Evolutionary conservation across 2,888 invertebrate species (phyloP).

Genomic region (Slavum lentiscoides): DNA sequence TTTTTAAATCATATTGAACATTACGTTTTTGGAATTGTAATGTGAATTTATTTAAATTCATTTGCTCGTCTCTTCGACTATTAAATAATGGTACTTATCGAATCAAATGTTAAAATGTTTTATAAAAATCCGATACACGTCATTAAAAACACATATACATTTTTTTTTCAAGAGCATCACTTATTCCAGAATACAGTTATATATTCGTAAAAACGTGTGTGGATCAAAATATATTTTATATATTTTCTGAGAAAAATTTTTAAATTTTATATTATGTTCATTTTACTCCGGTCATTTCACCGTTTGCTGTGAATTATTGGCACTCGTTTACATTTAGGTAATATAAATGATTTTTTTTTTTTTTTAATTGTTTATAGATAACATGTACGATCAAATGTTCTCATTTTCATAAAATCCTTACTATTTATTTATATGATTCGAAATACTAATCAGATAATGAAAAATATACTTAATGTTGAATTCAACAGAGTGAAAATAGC

Average conservation of each 20-base stretch:
- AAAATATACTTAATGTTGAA: conserved; percentile 8
- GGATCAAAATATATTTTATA: not conserved
- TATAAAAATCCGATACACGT: not conserved
- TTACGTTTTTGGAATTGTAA: too few relatives aligned
- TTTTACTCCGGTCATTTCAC: conserved; percentile 24
- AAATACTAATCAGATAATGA: conserved; percentile 11
- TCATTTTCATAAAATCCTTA: conserved; percentile 28
- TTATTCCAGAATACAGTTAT: not conserved
- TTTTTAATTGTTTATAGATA: not conserved
- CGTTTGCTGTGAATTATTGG: conserved; percentile 17
- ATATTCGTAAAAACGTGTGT: not conserved
- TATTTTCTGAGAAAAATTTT: not conserved
- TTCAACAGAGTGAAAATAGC: conserved; percentile 27
- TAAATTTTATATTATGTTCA: not conserved
- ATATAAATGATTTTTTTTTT: conserved; percentile 23
- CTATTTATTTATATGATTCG: not conserved
- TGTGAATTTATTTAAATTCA: not conserved
- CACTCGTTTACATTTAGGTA: conserved; percentile 1
- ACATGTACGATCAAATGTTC: conserved; percentile 36
- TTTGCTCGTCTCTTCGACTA: not conserved
- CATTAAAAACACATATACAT: not conserved
- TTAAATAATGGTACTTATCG: not conserved
- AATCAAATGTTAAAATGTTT: not conserved
- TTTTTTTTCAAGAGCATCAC: not conserved
- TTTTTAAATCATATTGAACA: too few relatives aligned